Evolutionary conservation across 2,113 vertebrate genomes (phyloP), one percentile per base, ranked within the genome.

Genomic region (Sialia sialis): DNA sequence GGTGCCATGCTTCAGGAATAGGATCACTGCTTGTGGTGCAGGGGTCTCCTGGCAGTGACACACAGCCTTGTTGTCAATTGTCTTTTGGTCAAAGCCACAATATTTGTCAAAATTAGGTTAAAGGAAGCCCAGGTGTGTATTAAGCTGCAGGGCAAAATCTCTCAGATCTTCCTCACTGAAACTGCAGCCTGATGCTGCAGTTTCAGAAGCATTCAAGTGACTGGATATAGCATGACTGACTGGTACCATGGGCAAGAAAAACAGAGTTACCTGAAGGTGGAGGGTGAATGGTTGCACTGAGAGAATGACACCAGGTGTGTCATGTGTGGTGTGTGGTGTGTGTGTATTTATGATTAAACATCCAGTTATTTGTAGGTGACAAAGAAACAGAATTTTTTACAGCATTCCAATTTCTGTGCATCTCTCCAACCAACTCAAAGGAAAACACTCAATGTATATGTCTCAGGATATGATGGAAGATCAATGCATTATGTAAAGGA

Each of bases 241-340:
- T 39, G 29, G 13, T 3, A 1, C 36, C 36, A 69, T 3, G 1
- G 67, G 27, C 25, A 43, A 36, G 39, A 9, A 74, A 63, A 84
- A 67, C 1, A 6, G n/a, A 70, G 23, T 30, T 48, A 10, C 15
- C 11, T 30, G 27, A 67, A 81, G n/a, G 25, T 46, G 79, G 29
- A 85, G 36, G 22, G 6, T 1, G 2, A 58, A 69, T 46, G 7
- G 7, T 14, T 81, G n/a, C 34, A 26, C 11, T 6, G 21, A 43
- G 15, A 13, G 20, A 36, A 74, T 68, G 36, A 36, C 19, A 8
- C 2, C 8, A 10, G 18, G 18, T 27, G 32, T 68, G 26, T 22
- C 8, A 11, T 12, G 9, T 44, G 27, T 55, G 22, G 4, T 2
- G 2, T 22, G 17, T 1, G 1, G 4, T 2, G 2, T 22, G 17